Percentiles rank a stretch among this genome's conserved stretches.
Conservation (phyloP, 2,888 invertebrate genomes). For the Oasisia sp. region DNA sequence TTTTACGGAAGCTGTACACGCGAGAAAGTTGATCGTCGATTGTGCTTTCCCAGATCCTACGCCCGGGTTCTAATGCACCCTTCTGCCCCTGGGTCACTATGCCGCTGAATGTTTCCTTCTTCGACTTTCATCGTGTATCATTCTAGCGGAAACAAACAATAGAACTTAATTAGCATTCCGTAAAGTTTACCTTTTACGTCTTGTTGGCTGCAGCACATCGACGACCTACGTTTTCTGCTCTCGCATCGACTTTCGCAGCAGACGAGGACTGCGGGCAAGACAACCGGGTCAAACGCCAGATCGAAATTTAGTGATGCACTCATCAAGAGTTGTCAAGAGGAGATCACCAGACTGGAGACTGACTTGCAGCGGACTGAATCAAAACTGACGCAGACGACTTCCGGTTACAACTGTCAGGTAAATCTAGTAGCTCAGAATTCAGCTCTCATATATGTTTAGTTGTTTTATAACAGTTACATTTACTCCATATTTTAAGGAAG, state of each 20-base stretch:
- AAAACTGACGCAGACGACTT: neutral
- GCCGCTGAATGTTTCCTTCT: too few relatives aligned
- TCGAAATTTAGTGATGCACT: neutral
- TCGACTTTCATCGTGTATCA: too few relatives aligned
- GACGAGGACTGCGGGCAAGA: neutral
- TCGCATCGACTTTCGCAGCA: constrained; percentile 2
- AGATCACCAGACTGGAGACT: neutral
- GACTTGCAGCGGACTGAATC: constrained; percentile 4
- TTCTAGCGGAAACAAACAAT: too few relatives aligned
- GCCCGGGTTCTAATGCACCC: too few relatives aligned
- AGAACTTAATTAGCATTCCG: neutral
- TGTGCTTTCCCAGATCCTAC: too few relatives aligned
- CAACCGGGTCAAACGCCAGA: neutral
- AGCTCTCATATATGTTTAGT: neutral
- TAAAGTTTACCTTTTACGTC: neutral
- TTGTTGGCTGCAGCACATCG: constrained; percentile 1
- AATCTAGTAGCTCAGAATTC: neutral
- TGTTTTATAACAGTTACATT: neutral
- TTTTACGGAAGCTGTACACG: too few relatives aligned
- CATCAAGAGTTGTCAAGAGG: constrained; percentile 1
- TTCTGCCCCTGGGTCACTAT: too few relatives aligned
- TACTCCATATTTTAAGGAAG: too few relatives aligned
- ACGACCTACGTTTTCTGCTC: neutral
- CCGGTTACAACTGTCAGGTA: neutral
- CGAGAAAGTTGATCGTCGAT: too few relatives aligned